These are phyloP conservation scores for Elgaria multicarinata DNA, from an alignment of 2,113 vertebrate species.

Conservation along the genomic window DNA sequence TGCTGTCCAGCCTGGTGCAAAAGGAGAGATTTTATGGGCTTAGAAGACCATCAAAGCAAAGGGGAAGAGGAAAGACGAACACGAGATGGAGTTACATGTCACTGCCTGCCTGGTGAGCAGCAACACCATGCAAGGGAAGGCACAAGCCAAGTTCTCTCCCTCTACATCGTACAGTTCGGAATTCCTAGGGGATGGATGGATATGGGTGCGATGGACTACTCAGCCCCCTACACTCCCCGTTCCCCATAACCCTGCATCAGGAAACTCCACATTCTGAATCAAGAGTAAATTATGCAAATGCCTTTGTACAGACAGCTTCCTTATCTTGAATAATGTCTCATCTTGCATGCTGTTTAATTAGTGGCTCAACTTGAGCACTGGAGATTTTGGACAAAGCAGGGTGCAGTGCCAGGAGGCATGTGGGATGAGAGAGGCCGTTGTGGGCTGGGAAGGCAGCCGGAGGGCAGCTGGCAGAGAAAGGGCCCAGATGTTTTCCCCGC, in stretches of 20 bases:
- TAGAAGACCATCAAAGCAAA: neutral
- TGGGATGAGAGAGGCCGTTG: neutral
- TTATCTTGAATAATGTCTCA: neutral
- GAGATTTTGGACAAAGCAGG: too few species aligned
- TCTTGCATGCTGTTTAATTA: neutral
- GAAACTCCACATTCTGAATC: neutral
- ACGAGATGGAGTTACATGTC: neutral
- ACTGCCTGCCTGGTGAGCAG: neutral
- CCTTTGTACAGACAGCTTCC: neutral
- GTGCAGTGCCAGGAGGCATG: neutral
- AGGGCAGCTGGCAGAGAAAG: neutral
- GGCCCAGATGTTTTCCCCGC: neutral
- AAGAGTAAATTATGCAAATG: neutral
- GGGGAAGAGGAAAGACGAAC: too few species aligned
- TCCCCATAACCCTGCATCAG: neutral
- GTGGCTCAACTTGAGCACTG: neutral
- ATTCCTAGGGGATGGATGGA: neutral
- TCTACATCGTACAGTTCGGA: neutral
- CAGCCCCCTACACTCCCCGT: neutral
- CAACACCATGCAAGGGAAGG: neutral
- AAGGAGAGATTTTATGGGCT: neutral
- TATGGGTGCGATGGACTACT: too few species aligned
- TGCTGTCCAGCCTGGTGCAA: neutral
- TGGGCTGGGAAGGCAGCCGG: too few species aligned
- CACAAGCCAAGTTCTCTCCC: neutral